Evolutionary conservation across 2,797 vertebrate genomes (phyloP), one percentile per base, ranked within the genome.

Genomic region (Pantherophis vulpinus): DNA sequence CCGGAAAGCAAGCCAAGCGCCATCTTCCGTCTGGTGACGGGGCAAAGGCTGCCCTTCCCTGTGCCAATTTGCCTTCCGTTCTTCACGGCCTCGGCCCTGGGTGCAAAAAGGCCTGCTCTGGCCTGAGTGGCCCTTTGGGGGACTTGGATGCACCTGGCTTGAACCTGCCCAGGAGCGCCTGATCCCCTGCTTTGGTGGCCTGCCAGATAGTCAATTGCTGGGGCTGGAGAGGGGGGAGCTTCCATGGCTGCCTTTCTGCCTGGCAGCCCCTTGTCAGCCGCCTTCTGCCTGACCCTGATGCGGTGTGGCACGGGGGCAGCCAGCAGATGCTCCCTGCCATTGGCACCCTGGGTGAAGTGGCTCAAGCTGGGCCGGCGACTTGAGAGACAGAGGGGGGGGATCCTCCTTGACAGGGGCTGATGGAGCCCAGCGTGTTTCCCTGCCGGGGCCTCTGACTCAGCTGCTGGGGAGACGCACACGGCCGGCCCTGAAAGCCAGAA

Each of bases 251-350:
- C 51, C 37, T 47, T 83, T 12, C 20, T 47, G 74, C 37, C 74
- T 11, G 20, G 37, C 37, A 83, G 37, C 20, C 37, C 93, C 94
- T 96, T 90, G 97, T 96, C 96, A 92, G 97, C 91, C 13, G 1
- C 96, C 96, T 93, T 97, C 92, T 55, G 96, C 95, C 97, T 98
- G 98, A 97, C 97, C 98, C 94, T 98, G 98, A 98, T 96, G 27
- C 74, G 96, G 95, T 91, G 96, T 98, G 98, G 98, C 98, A 98
- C 98, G 92, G 47, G 95, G 97, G 94, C 95, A 96, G 96, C 59
- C 96, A 98, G 98, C 98, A 99, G 98, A 99, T 98, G 98, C 98
- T 99, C 96, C 96, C 97, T 98, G 98, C 98, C 98, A 99, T 96
- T 96, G 98, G 98, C 98, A 94, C 95, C 95, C 94, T 87, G 32